Evolutionary conservation across 2,888 invertebrate genomes (phyloP), one percentile per base, ranked within the genome.

Genomic region (Phyllotreta striolata): DNA sequence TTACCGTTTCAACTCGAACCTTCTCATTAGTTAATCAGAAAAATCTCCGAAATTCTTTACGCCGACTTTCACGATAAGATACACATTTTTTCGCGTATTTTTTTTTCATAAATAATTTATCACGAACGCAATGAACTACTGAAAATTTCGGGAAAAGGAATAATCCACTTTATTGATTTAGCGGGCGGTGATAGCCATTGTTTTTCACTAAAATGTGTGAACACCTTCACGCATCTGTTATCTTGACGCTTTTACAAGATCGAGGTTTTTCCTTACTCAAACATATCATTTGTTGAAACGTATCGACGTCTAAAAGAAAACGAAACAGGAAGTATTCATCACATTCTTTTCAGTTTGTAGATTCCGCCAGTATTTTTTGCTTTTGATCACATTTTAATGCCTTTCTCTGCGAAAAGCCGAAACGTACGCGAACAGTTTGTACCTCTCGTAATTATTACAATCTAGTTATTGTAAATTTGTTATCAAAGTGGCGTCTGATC

Each of bases 1-100:
- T 49, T 49, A 49, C 49, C 49, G 35, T 49, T 49, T 49, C 49
- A 49, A 47, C 49, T 49, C 14, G n/a, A 35, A 49, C 35, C 49
- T 49, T 49, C 10, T 12, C 35, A 6, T 24, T 24, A 24, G 9
- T 8, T 49, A 49, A 49, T 49, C 34, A 49, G 37, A 49, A 49
- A 13, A 49, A 49, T 14, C 10, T 49, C 49, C n/a, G n/a, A 35
- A 35, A 49, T 49, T 49, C 49, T 47, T 47, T 41, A 24, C 24
- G 24, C 24, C 24, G 24, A 1, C 24, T 4, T 24, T 24, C 24
- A 24, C 24, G 24, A 24, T 4, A 4, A 24, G 24, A 24, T 24
- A 24, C 24, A 24, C 24, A 24, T 24, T 24, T 24, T 24, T 24
- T 24, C 24, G 24, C 24, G 24, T 24, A 24, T 24, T 24, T 24